Evolutionary conservation across 2,113 vertebrate genomes (phyloP), one percentile per base, ranked within the genome.

Genomic region (Entomyzon cyanotis): DNA sequence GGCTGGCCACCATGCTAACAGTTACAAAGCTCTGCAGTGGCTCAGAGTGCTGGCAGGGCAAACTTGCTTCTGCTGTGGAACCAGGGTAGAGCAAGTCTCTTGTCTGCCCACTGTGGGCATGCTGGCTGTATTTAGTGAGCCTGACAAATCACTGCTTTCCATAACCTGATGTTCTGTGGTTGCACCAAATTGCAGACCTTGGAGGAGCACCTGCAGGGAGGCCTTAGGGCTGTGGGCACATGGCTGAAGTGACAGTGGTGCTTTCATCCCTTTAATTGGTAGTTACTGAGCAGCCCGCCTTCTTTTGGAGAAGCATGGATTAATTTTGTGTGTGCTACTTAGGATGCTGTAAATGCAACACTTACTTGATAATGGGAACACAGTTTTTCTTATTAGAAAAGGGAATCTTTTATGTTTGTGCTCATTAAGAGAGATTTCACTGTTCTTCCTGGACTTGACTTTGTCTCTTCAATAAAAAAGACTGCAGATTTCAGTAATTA

Each of bases 21-120:
- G 8, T 35, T 47, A 21, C 10, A 49, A 63, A 91, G 62, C 62
- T 79, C 74, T 90, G 20, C 39, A 28, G 52, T 1, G 5, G 30
- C 65, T 79, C 23, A 7, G 35, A 33, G 47, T 3, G 1, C 56
- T 67, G 74, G 31, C 47, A 15, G 42, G 42, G 10, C 31, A 41
- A 47, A 52, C 47, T 59, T 4, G 1, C 8, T 39, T 67, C 88
- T 78, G 58, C 65, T 68, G 18, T 19, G 37, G 37, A 76, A 37
- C 27, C 0, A 0, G 23, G 24, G 11, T 35, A 55, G 39, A 35
- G 37, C 1, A 0, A 20, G 20, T 17, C 47, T 47, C 35, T 47
- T 47, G 27, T 70, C 24, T 91, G 42, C 28, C 35, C 9, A 4
- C 15, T 7, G 17, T 65, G 81, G 60, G 49, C 0, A 0, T 2